Percentiles rank a stretch among this genome's conserved stretches.
These are phyloP conservation scores for Brachyptera risi DNA, from an alignment of 2,888 invertebrate genomes.

Conservation along the genomic window DNA sequence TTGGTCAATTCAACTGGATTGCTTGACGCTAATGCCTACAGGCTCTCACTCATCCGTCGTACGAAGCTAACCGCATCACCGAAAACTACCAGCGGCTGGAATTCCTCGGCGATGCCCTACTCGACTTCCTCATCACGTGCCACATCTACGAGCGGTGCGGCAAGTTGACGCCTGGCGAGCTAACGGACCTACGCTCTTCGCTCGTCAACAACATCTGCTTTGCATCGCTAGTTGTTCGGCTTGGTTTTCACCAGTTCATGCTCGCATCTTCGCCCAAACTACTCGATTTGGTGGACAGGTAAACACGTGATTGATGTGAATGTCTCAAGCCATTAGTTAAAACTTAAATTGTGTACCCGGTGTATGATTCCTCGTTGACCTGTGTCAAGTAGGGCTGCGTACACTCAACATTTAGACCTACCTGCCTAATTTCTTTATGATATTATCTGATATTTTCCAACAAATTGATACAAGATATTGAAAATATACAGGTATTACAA, in stretches of 20 bases:
- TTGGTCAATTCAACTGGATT: too few relatives aligned
- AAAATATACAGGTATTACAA: too few relatives aligned
- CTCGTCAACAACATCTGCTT: constrained; percentile 96
- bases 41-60: constrained; percentile 92
- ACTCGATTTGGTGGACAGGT: constrained; percentile 51
- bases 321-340: not conserved
- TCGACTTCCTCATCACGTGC: constrained; percentile 85
- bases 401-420: too few relatives aligned
- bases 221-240: constrained; percentile 80
- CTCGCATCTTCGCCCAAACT: constrained; percentile 51
- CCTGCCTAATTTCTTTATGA: too few relatives aligned
- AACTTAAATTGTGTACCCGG: too few relatives aligned
- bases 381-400: too few relatives aligned
- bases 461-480: too few relatives aligned
- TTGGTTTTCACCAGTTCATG: constrained; percentile 76
- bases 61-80: constrained; percentile 73
- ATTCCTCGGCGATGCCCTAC: constrained; percentile 86
- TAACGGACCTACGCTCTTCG: constrained; percentile 92
- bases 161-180: constrained; percentile 70
- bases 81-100: constrained; percentile 88
- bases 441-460: too few relatives aligned
- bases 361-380: too few relatives aligned
- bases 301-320: not conserved
- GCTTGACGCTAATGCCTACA: too few relatives aligned
- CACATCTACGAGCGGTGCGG: constrained; percentile 77